phyloP scores from a whole-genome alignment of 2,888 invertebrate genomes.

The Drosophila falleni region DNA sequence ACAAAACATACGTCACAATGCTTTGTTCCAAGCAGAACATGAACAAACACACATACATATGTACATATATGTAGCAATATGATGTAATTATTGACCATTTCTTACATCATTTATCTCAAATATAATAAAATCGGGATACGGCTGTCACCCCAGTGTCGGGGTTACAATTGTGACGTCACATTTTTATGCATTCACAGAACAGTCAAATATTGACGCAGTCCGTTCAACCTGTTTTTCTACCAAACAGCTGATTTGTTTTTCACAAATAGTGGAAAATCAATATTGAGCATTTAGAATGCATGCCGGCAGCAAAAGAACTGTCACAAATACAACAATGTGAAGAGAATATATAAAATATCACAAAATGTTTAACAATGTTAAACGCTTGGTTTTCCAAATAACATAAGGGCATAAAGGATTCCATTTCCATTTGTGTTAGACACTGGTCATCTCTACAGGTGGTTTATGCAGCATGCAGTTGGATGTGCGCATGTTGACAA shows the following conservation, averaged over 20 bases:
- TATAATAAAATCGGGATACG: not conserved
- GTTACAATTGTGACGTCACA: slow-evolving; percentile 32
- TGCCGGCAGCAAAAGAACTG: not conserved
- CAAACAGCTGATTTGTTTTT: slow-evolving; percentile 41
- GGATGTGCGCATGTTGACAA: slow-evolving; percentile 11
- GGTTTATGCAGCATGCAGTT: slow-evolving; percentile 31
- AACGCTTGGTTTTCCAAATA: not conserved
- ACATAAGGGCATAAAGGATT: not conserved
- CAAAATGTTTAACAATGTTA: not conserved
- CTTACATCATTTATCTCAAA: not conserved
- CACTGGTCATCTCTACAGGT: slow-evolving; percentile 41
- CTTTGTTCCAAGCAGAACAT: not conserved
- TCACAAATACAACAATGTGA: not conserved
- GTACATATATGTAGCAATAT: not conserved
- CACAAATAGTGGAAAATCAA: slow-evolving; percentile 47
- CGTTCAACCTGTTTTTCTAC: not conserved
- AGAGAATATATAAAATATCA: not conserved
- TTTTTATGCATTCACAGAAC: not conserved
- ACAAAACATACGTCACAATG: slow-evolving; percentile 6
- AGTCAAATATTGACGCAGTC: not conserved
- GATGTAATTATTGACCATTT: no score
- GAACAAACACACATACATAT: not conserved
- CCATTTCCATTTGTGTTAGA: not conserved
- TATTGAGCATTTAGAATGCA: slow-evolving; percentile 1
- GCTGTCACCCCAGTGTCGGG: not conserved